phyloP scores from a whole-genome alignment of 2,888 invertebrate genomes.

The Mycalesis mineus region DNA sequence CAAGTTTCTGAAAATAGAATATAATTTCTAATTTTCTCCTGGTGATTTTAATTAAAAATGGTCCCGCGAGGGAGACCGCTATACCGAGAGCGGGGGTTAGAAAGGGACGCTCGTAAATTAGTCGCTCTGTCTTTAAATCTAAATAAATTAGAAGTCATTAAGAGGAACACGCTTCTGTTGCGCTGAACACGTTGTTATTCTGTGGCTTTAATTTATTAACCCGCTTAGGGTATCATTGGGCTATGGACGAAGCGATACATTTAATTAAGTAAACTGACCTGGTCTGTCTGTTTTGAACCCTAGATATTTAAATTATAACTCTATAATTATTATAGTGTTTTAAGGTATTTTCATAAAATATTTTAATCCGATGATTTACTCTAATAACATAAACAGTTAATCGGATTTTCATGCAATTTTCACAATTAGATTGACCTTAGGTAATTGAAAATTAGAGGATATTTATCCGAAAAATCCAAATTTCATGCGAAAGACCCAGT shows the following conservation, averaged over 20 bases:
- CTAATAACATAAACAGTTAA: no score
- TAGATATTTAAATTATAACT: no score
- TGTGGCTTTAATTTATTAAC: constrained; percentile 48
- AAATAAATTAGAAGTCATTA: constrained; percentile 79
- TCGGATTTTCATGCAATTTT: no score
- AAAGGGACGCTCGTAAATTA: constrained; percentile 72
- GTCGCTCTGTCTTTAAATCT: constrained; percentile 64
- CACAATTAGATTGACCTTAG: no score
- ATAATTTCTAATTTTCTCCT: constrained; percentile 78
- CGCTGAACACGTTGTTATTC: constrained; percentile 60
- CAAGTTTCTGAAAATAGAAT: constrained; percentile 79
- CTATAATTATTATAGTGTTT: no score
- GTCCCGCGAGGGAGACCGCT: constrained; percentile 68
- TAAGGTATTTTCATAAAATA: no score
- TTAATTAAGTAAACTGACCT: constrained; percentile 12
- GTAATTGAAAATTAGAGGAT: no score
- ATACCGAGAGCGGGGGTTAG: constrained; percentile 49
- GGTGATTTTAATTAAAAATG: constrained; percentile 78
- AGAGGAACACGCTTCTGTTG: constrained; percentile 72
- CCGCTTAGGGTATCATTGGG: constrained; percentile 24
- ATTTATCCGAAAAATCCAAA: no score
- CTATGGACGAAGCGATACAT: constrained; percentile 3
- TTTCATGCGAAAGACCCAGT: no score
- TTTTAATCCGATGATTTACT: no score
- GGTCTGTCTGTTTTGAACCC: no score